A percentile compares a stretch with the other conserved stretches of the same genome.
phyloP scores from a whole-genome alignment of 2,888 invertebrate genomes.

The Sesamia inferens region DNA sequence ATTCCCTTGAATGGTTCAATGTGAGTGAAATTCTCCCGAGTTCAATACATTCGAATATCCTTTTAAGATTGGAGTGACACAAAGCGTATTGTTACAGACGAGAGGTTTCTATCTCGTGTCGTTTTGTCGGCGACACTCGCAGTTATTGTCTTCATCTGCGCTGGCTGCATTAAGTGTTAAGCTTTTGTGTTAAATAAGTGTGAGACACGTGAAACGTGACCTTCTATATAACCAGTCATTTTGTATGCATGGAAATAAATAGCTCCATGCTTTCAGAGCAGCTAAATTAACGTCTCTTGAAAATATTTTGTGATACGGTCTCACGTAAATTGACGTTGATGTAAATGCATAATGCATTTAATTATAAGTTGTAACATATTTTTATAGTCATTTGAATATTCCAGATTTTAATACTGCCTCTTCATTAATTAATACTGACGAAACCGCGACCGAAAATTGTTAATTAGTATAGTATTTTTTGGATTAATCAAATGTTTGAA shows the following conservation, averaged over 20 bases:
- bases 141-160: constrained; percentile 77
- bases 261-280: constrained; percentile 15
- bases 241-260: constrained; percentile 46
- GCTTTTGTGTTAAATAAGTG: constrained; percentile 56
- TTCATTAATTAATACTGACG: constrained; percentile 2
- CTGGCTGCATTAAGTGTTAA: constrained; percentile 61
- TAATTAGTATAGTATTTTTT: constrained; percentile 6
- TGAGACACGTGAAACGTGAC: constrained; percentile 45
- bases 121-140: constrained; percentile 78
- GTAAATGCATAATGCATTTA: constrained; percentile 31
- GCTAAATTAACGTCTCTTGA: constrained; percentile 19
- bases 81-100: constrained; percentile 86
- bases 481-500: not conserved
- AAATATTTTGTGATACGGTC: constrained; percentile 27
- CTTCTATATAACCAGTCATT: constrained; percentile 38
- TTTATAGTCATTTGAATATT: not conserved
- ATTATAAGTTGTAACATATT: not conserved
- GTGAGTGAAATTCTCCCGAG: constrained; percentile 82
- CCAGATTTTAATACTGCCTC: not conserved
- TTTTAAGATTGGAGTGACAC: constrained; percentile 87
- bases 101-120: constrained; percentile 79
- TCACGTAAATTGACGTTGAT: constrained; percentile 29
- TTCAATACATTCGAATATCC: constrained; percentile 87
- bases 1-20: constrained; percentile 74
- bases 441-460: not conserved